These are phyloP conservation scores for Eulemur albifrons DNA, from an alignment of 2,797 vertebrate species.

Conservation along the genomic window DNA sequence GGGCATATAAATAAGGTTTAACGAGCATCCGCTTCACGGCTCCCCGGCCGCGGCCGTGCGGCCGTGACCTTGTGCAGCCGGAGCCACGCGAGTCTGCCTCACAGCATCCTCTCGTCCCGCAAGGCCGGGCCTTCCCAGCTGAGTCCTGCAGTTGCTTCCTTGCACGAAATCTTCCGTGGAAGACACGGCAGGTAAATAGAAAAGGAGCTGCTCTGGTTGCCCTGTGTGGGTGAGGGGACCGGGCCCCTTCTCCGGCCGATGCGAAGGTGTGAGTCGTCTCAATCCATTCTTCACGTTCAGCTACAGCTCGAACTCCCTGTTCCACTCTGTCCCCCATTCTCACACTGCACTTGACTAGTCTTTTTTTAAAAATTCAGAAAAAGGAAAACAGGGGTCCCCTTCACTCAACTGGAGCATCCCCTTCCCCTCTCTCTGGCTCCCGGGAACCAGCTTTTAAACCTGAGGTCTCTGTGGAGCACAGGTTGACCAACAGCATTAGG, in stretches of 20 bases:
- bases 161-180: background rate
- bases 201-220: background rate
- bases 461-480: background rate
- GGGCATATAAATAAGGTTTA: background rate
- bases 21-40: background rate
- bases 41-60: background rate
- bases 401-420: background rate
- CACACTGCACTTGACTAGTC: background rate
- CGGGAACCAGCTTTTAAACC: background rate
- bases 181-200: background rate
- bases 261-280: background rate
- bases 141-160: background rate
- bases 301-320: background rate
- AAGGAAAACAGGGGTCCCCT: background rate
- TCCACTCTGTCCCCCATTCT: background rate
- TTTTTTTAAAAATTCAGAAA: background rate
- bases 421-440: background rate
- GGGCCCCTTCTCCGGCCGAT: background rate
- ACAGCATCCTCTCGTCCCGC: background rate
- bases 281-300: background rate
- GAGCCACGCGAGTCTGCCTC: background rate
- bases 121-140: background rate
- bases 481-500: background rate
- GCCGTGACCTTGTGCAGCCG: background rate
- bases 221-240: background rate